Base-by-base conservation (phyloP, 2,797 vertebrate genomes). In the Hypotaenidia philippensis region DNA sequence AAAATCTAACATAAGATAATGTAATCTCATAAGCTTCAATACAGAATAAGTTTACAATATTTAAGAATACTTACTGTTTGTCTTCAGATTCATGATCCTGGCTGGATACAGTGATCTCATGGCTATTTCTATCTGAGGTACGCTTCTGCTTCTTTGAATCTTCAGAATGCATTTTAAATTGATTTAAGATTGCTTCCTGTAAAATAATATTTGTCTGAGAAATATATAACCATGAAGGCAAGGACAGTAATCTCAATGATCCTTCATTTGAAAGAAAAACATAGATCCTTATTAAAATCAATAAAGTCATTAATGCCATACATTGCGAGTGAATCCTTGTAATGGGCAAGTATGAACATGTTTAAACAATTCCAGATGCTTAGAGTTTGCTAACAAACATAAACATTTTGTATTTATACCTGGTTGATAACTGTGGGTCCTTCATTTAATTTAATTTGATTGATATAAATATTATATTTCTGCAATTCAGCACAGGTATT, bases 121-220 rank as follows among this genome's bases (percentile, higher is more conserved):
- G 3, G 71, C 41, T 75, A 32, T 94, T 90, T 84, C 82, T 64
- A 78, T 86, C 91, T 44, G 55, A 52, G 38, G 27, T 26, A n/a
- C 1, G 3, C 15, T 56, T 79, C 31, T 40, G 40, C 25, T 66
- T 87, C 45, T 44, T 75, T 77, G 90, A 68, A 56, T 87, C 72
- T 63, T 83, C 87, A 84, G 89, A 92, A 76, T 10, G 36, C 95
- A 97, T 97, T 94, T 97, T 81, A 75, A 80, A 92, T 47, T 63
- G 89, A 56, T 52, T 84, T 44, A 86, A 49, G 59, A 56, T 49
- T 57, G 15, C 3, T 89, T 31, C 17, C 95, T 93, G 31, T 53
- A 93, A 89, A 84, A 89, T 41, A 92, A 27, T 44, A 79, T 52
- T 44, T 79, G 10, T 44, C 12, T 11, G 20, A 94, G 34, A 89